These are phyloP conservation scores for Amblyraja radiata DNA, from an alignment of 2,797 vertebrate species.

Conservation along the genomic window DNA sequence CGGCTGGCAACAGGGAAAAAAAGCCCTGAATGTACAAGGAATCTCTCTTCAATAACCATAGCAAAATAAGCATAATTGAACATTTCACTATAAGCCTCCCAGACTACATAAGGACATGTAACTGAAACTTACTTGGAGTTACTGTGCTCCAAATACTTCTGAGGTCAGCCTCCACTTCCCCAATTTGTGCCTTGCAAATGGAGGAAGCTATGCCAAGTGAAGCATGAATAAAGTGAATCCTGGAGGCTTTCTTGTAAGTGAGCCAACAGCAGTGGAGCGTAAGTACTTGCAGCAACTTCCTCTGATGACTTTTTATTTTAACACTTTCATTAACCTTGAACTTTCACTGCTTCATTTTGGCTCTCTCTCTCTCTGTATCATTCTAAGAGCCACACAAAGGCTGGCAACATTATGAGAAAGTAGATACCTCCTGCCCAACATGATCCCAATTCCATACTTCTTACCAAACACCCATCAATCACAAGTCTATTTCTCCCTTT, in stretches of 20 bases:
- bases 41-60: not conserved
- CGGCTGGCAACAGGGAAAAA: no score
- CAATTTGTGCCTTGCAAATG: not conserved
- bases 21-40: not conserved
- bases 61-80: not conserved
- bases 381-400: no score
- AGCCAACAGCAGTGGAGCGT: not conserved
- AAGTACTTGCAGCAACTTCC: constrained; percentile 16
- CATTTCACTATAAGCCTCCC: not conserved
- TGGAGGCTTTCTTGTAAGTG: not conserved
- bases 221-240: not conserved
- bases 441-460: no score
- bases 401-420: not conserved
- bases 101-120: not conserved
- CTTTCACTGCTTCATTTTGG: not conserved
- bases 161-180: not conserved
- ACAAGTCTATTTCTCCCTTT: not conserved
- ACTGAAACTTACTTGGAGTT: not conserved
- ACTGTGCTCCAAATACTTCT: not conserved
- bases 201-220: not conserved
- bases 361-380: no score
- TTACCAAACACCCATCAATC: not conserved
- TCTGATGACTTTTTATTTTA: not conserved
- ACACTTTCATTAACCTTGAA: not conserved
- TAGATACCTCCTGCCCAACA: no score